These are phyloP conservation scores for Indri indri DNA, from an alignment of 2,113 vertebrate species.

Conservation along the genomic window DNA sequence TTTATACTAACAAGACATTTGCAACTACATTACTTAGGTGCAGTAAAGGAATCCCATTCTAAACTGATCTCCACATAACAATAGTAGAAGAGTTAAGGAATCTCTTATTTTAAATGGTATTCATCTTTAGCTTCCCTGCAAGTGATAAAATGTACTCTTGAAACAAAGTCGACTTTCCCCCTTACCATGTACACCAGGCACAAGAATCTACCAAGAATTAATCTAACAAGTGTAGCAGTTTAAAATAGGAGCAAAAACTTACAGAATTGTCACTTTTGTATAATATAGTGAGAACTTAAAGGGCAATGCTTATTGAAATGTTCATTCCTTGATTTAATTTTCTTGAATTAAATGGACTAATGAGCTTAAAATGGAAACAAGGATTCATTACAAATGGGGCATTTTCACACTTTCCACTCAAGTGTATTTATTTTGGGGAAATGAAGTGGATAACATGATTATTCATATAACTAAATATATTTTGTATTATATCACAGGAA, in stretches of 20 bases:
- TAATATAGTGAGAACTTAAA: neutral
- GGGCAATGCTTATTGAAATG: neutral
- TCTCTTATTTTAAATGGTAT: neutral
- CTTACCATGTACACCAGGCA: neutral
- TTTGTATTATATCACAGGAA: neutral
- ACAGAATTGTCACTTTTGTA: neutral
- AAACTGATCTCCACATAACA: neutral
- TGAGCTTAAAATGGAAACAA: slow-evolving; percentile 28
- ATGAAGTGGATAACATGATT: slow-evolving; percentile 36
- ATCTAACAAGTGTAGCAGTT: fast-evolving
- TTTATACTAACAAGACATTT: neutral
- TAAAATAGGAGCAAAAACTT: neutral
- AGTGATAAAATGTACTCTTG: neutral
- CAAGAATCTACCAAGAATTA: neutral
- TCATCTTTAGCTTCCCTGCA: neutral
- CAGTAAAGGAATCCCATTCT: neutral
- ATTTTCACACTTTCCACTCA: slow-evolving; percentile 1
- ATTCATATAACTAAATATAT: neutral
- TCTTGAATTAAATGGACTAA: slow-evolving; percentile 30
- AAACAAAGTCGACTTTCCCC: neutral
- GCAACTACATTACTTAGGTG: neutral
- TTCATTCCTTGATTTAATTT: slow-evolving; percentile 1
- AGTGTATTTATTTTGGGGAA: slow-evolving; percentile 8
- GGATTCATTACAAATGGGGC: neutral
- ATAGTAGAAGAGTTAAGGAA: neutral